Base-by-base conservation (phyloP, 2,797 vertebrate species). In the Lithobates sylvaticus region DNA sequence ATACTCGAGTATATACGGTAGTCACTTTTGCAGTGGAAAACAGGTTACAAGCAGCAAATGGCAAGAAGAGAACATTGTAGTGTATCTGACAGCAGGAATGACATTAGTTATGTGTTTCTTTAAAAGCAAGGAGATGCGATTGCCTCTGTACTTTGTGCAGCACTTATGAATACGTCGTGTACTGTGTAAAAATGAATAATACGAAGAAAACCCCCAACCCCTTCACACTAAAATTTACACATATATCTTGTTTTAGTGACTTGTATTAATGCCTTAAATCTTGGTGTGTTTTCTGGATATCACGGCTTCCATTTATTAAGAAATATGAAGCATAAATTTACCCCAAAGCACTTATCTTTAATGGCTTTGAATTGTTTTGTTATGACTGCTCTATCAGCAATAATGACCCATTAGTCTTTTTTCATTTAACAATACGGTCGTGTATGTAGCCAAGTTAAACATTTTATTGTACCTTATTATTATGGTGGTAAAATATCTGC, bases 401-500 rank as follows among this genome's bases (percentile, higher is more conserved):
- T 78, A 78, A 78, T 78, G 76, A 67, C 36, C 76, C 36, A 68
- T 79, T 68, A 79, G 77, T 79, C 77, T 69, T 68, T 29, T 79
- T 42, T 77, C 75, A 77, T 77, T 77, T 42, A 78, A 47, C 64
- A 68, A 64, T 65, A 47, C 26, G 29, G 42, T 79, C n/a, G 27
- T 39, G 36, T 47, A 79, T 68, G 64, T 12, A 32, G 58, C 76
- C 58, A 78, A 26, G 58, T 67, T 71, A 77, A 77, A 77, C 29
- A 79, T 27, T 68, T 79, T 69, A 54, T 54, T 54, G 50, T 47
- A 47, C 64, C n/a, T 68, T 79, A 47, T 67, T 79, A 79, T 69
- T 27, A 16, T 23, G 42, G 10, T 79, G 39, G 21, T 13, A 34
- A 29, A 29, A 10, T 79, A 68, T 79, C 61, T 68, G 39, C 64